Conservation (phyloP, 2,113 vertebrate genomes). For the Echinops telfairi region DNA sequence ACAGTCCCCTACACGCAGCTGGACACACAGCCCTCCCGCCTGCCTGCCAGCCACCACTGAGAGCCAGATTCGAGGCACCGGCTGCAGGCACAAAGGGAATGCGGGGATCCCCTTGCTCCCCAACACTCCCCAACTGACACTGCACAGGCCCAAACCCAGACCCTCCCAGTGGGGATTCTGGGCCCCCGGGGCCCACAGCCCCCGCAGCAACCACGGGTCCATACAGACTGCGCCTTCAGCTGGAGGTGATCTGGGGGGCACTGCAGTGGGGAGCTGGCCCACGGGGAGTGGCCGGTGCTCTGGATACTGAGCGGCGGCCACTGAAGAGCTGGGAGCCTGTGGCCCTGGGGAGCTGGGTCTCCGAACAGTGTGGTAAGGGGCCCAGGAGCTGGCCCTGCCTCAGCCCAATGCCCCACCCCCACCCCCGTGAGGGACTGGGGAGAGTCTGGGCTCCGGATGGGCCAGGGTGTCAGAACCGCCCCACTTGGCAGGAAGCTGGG, state of each 20-base stretch:
- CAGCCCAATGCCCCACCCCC: neutral
- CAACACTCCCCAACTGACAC: neutral
- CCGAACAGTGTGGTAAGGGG: accelerated
- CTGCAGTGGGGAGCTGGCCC: too few relatives aligned
- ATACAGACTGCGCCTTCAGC: too few relatives aligned
- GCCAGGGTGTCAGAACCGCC: constrained; percentile 46
- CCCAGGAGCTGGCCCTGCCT: neutral
- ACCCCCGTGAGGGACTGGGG: neutral
- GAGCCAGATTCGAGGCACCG: accelerated
- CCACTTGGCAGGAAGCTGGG: neutral
- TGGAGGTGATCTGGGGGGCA: too few relatives aligned
- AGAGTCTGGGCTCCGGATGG: neutral
- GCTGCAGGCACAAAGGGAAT: accelerated
- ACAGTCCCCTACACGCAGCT: neutral
- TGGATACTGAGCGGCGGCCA: too few relatives aligned
- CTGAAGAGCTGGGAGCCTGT: neutral
- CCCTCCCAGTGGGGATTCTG: neutral
- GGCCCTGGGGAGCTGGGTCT: neutral
- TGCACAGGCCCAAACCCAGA: neutral
- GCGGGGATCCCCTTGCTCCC: too few relatives aligned
- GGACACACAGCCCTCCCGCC: too few relatives aligned
- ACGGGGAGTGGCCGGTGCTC: too few relatives aligned
- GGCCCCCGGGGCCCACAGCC: too few relatives aligned
- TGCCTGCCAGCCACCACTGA: too few relatives aligned
- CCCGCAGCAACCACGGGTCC: too few relatives aligned